phyloP scores from a whole-genome alignment of 2,113 vertebrate species.

The Mystacornis crossleyi region DNA sequence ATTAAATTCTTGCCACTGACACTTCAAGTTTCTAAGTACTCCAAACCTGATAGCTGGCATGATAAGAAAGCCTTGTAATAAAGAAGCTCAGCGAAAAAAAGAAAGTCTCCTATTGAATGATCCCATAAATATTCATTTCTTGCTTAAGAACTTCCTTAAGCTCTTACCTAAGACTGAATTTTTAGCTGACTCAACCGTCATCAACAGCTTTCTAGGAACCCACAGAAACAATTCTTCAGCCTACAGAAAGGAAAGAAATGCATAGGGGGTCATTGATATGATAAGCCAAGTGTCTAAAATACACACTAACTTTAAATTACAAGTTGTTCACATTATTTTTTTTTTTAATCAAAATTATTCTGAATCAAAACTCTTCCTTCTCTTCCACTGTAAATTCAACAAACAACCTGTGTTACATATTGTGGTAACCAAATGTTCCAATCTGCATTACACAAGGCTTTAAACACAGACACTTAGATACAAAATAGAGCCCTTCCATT shows the following conservation, averaged over 20 bases:
- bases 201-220: slow-evolving; percentile 95
- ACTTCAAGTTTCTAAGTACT: background rate
- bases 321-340: background rate
- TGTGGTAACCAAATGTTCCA: background rate
- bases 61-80: background rate
- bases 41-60: background rate
- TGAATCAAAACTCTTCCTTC: background rate
- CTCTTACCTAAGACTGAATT: slow-evolving; percentile 91
- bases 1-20: background rate
- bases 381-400: background rate
- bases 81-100: background rate
- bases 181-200: slow-evolving; percentile 97
- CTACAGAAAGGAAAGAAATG: slow-evolving; percentile 65
- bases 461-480: background rate
- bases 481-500: background rate
- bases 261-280: background rate
- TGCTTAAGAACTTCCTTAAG: background rate
- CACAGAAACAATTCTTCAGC: slow-evolving; percentile 97
- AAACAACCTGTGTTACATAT: background rate
- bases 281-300: background rate
- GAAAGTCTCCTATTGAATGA: background rate
- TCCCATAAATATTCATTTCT: background rate
- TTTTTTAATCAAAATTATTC: background rate
- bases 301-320: background rate
- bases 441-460: background rate